Evolutionary conservation across 2,113 vertebrate species (phyloP).

Genomic region (Phrynosoma blainvillii): DNA sequence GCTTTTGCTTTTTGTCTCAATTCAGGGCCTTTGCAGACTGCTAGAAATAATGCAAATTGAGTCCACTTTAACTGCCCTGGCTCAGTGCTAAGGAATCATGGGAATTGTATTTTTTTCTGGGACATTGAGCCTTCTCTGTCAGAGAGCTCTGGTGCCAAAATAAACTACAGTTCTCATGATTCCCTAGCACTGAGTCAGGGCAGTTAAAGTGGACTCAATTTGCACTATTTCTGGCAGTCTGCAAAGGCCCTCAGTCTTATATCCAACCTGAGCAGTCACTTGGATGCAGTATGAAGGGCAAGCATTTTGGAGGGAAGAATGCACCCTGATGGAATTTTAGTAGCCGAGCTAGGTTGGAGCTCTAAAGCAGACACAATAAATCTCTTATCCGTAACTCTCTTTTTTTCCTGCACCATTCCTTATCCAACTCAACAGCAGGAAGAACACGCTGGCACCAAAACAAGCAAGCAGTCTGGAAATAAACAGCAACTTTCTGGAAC

Average conservation of each 20-base stretch:
- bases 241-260: neutral
- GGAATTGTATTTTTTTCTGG: too few species aligned
- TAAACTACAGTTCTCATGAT: too few species aligned
- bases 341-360: neutral
- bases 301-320: neutral
- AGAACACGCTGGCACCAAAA: conserved; percentile 10
- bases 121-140: too few species aligned
- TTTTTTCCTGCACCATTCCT: neutral
- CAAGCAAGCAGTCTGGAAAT: neutral
- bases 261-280: neutral
- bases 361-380: conserved; percentile 3
- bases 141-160: too few species aligned
- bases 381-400: neutral
- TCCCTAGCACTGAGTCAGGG: too few species aligned
- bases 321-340: neutral
- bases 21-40: too few species aligned
- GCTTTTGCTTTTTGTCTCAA: neutral
- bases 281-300: neutral
- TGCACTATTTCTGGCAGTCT: too few species aligned
- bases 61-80: too few species aligned
- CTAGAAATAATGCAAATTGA: too few species aligned
- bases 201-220: too few species aligned
- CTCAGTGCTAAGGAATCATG: too few species aligned
- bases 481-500: neutral
- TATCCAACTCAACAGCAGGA: conserved; percentile 3